Evolutionary conservation across 2,888 invertebrate species (phyloP), one percentile per base, ranked within the genome.

Genomic region (Dorcus hopei): DNA sequence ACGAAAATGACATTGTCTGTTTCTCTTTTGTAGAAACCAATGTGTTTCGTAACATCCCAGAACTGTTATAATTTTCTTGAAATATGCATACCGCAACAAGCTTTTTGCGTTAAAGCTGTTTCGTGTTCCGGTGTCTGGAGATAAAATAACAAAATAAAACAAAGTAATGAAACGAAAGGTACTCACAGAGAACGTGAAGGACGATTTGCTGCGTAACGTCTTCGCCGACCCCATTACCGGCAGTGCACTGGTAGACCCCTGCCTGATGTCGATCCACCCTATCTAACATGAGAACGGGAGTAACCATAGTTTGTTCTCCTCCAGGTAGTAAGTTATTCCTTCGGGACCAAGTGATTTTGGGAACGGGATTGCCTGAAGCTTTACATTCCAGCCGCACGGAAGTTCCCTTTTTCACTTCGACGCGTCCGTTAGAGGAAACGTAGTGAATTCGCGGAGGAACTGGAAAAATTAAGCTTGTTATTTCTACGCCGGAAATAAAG

Each of bases 391-490:
- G 69, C 52, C 79, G 76, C 41, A 82, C 79, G n/a, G 79, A 72
- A 38, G 80, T 76, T 39, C 80, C 81, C 68, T 83, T 83, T 65
- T 82, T 85, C 67, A 85, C 86, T 76, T 85, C 85, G 68, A 86
- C 81, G 71, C 83, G 82, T 65, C 85, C 85, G 68, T 84, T 83
- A 59, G 84, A 83, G 59, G 85, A 82, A 64, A 85, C 82, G 74
- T 83, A 83, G 73, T 84, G 81, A 70, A 87, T 86, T 70, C 83
- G 80, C 64, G 87, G 86, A 64, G 87, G 87, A 67, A 86, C 87
- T 87, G 80, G 56, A 76, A 76, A 49, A 68, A 67, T 66, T 61
- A 50, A 57, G 49, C 41, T 39, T 23, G 54, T 52, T 54, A 57
- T 48, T 57, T 33, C 3, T 19, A 19, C 19, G 19, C 60, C 62